phyloP scores from a whole-genome alignment of 2,113 vertebrate species.

The Numida meleagris region DNA sequence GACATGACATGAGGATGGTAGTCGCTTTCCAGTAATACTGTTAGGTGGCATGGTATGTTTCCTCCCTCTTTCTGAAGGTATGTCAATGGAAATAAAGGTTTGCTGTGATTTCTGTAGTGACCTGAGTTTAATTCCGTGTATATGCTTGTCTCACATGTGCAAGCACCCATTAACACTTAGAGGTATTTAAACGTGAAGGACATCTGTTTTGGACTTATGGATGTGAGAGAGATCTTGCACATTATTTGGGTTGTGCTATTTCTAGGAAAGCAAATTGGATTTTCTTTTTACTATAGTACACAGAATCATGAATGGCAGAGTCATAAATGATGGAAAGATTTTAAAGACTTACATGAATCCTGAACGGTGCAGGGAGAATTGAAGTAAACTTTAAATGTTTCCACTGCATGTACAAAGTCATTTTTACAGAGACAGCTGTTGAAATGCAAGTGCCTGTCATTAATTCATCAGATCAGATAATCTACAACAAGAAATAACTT shows the following conservation, averaged over 20 bases:
- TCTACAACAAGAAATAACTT: background rate
- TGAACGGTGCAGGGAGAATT: background rate
- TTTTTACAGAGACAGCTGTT: background rate
- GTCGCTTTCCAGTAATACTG: background rate
- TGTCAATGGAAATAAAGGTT: background rate
- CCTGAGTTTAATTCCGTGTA: background rate
- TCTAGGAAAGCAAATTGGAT: background rate
- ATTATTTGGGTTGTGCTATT: background rate
- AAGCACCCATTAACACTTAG: background rate
- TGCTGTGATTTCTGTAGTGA: background rate
- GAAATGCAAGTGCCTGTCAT: background rate
- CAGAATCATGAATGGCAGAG: background rate
- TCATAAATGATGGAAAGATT: background rate
- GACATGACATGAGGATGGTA: background rate
- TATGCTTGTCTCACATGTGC: fast-evolving
- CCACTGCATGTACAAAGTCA: background rate
- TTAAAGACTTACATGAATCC: background rate
- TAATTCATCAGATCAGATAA: background rate
- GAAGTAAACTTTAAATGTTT: background rate
- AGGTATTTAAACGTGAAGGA: background rate
- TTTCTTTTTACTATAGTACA: background rate
- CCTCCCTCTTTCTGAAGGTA: background rate
- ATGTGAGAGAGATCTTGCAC: background rate
- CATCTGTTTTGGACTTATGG: background rate
- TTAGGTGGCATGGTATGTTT: too few relatives aligned